These are phyloP conservation scores for Rhorus exstirpatorius DNA, from an alignment of 2,888 invertebrate species.

Conservation along the genomic window DNA sequence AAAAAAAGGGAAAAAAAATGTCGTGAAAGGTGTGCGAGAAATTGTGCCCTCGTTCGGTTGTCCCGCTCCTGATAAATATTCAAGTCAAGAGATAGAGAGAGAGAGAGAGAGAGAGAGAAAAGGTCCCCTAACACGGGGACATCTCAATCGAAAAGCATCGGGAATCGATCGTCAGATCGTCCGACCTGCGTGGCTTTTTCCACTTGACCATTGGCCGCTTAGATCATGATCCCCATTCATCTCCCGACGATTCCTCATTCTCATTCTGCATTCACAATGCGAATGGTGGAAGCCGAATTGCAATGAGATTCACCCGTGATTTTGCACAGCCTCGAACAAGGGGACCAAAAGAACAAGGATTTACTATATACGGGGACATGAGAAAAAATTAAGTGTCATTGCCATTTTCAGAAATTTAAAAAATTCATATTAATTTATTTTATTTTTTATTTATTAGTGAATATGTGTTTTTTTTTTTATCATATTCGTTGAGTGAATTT, in stretches of 20 bases:
- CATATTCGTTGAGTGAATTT: too few relatives aligned
- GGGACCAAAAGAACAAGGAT: too few relatives aligned
- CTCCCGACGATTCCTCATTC: slow-evolving; percentile 7
- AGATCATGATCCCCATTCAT: slow-evolving; percentile 52
- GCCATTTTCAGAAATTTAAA: not conserved
- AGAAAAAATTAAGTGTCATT: not conserved
- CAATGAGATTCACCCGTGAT: slow-evolving; percentile 21
- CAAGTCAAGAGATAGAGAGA: slow-evolving; percentile 34
- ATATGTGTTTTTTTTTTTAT: slow-evolving; percentile 20
- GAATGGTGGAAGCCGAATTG: slow-evolving; percentile 2
- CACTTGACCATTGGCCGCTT: slow-evolving; percentile 56
- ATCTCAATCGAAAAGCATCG: slow-evolving; percentile 80
- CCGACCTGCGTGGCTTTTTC: slow-evolving; percentile 76
- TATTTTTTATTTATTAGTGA: not conserved
- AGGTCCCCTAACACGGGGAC: slow-evolving; percentile 51
- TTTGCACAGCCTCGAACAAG: not conserved
- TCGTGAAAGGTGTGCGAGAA: slow-evolving; percentile 36
- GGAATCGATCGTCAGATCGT: slow-evolving; percentile 75
- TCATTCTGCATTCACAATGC: slow-evolving; percentile 39
- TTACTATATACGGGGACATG: too few relatives aligned
- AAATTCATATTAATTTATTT: not conserved
- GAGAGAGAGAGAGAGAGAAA: slow-evolving; percentile 37
- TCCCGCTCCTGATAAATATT: slow-evolving; percentile 17
- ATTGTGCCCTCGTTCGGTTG: slow-evolving; percentile 31
- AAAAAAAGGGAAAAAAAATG: slow-evolving; percentile 44